phyloP scores from a whole-genome alignment of 2,888 invertebrate species.

The Lycophotia porphyrea region DNA sequence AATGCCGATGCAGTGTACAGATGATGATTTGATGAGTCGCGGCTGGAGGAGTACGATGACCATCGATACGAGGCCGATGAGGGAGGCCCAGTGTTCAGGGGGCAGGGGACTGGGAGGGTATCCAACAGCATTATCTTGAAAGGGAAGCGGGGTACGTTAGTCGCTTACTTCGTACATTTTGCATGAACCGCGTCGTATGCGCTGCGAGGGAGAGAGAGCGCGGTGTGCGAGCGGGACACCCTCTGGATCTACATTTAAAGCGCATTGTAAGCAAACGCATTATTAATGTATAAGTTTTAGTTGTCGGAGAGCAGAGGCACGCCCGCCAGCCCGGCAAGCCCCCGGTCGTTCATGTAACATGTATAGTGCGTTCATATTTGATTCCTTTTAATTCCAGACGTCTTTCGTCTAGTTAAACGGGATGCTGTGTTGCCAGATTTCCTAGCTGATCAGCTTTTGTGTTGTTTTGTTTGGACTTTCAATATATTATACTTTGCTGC shows the following conservation, averaged over 20 bases:
- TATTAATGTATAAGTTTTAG: constrained; percentile 90
- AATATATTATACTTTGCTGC: not conserved
- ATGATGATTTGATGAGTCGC: constrained; percentile 71
- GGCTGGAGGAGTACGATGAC: constrained; percentile 65
- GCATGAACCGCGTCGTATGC: constrained; percentile 82
- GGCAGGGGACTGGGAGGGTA: constrained; percentile 60
- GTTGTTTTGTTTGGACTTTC: constrained; percentile 8
- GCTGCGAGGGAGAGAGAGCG: constrained; percentile 77
- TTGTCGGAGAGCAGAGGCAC: constrained; percentile 86
- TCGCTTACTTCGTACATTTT: constrained; percentile 86
- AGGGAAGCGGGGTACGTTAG: constrained; percentile 80
- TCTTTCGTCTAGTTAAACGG: constrained; percentile 78
- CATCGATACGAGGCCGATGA: constrained; percentile 74
- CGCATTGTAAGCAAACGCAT: constrained; percentile 90
- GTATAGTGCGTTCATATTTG: constrained; percentile 88
- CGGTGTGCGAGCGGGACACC: constrained; percentile 75
- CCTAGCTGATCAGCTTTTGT: constrained; percentile 7
- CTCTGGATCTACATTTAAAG: constrained; percentile 89
- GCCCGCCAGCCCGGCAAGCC: constrained; percentile 84
- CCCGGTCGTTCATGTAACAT: constrained; percentile 86
- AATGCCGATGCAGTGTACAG: constrained; percentile 60
- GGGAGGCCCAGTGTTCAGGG: constrained; percentile 65
- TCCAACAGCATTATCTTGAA: constrained; percentile 84
- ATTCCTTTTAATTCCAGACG: constrained; percentile 89
- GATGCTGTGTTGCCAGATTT: constrained; percentile 31